A percentile compares a stretch with the other conserved stretches of the same genome.
Evolutionary conservation across 2,113 vertebrate genomes (phyloP).

Genomic region (Macaca nemestrina): DNA sequence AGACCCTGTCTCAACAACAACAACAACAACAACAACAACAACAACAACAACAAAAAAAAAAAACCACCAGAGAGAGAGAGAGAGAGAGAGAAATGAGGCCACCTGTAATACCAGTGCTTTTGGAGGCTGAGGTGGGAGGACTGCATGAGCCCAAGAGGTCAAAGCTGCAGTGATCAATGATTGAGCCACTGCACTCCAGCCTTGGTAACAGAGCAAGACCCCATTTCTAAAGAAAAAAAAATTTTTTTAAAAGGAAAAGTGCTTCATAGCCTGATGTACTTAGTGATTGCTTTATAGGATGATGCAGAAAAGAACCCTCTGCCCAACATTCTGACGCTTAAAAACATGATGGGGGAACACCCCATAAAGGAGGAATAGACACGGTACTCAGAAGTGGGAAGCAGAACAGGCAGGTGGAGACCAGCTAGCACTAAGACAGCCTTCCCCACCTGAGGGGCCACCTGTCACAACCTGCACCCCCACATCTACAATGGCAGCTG

Average conservation of each 20-base stretch:
- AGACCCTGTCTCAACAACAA: background rate
- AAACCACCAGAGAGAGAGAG: too few species aligned
- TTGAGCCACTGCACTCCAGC: too few species aligned
- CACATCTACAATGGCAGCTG: background rate
- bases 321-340: too few species aligned
- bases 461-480: background rate
- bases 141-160: too few species aligned
- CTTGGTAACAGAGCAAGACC: too few species aligned
- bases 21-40: fast-evolving
- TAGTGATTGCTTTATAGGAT: background rate
- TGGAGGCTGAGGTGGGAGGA: too few species aligned
- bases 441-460: background rate
- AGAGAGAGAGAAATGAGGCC: too few species aligned
- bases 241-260: background rate
- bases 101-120: too few species aligned
- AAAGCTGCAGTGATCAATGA: too few species aligned
- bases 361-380: background rate
- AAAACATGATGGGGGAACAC: background rate
- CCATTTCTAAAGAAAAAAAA: too few species aligned
- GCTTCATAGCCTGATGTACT: background rate
- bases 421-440: background rate
- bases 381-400: background rate
- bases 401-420: background rate
- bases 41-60: too few species aligned
- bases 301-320: background rate